phyloP scores from a whole-genome alignment of 2,888 invertebrate genomes.

The Panopea generosa region DNA sequence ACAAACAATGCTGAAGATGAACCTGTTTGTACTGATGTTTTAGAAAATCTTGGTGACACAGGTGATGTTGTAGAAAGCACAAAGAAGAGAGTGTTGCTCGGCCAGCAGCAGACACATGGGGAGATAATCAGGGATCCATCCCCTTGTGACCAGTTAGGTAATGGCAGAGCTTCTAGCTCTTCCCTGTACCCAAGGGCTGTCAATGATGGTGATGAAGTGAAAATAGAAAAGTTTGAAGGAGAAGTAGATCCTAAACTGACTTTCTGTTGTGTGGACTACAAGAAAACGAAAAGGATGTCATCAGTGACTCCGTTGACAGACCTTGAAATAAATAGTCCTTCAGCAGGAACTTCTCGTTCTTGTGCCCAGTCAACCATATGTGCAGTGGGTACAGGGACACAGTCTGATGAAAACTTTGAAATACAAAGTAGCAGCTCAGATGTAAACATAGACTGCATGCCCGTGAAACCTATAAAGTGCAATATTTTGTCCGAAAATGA shows the following conservation, averaged over 20 bases:
- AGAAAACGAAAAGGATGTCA: conserved; percentile 38
- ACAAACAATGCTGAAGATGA: no score
- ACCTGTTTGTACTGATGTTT: no score
- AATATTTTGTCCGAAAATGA: conserved; percentile 7
- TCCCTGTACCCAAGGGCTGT: no score
- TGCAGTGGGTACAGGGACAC: conserved; percentile 14
- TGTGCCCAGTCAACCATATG: conserved; percentile 36
- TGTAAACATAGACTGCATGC: conserved; percentile 16
- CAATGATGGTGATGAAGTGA: no score
- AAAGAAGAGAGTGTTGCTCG: conserved; percentile 39
- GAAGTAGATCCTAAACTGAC: conserved; percentile 34
- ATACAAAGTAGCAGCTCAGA: conserved; percentile 25
- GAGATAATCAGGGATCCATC: conserved; percentile 27
- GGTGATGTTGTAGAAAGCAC: no score
- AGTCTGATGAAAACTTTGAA: conserved; percentile 36
- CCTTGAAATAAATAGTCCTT: neutral
- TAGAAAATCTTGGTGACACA: no score
- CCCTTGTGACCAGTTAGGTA: conserved; percentile 27
- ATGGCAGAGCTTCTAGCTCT: no score
- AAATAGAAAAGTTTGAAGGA: no score
- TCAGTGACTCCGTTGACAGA: neutral
- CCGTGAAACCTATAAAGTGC: conserved; percentile 26
- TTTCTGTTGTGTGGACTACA: conserved; percentile 63
- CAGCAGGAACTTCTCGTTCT: neutral
- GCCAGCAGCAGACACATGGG: conserved; percentile 41